Percentiles rank a stretch among this genome's conserved stretches.
These are phyloP conservation scores for Graphium colonna DNA, from an alignment of 2,888 invertebrate species.

Conservation along the genomic window DNA sequence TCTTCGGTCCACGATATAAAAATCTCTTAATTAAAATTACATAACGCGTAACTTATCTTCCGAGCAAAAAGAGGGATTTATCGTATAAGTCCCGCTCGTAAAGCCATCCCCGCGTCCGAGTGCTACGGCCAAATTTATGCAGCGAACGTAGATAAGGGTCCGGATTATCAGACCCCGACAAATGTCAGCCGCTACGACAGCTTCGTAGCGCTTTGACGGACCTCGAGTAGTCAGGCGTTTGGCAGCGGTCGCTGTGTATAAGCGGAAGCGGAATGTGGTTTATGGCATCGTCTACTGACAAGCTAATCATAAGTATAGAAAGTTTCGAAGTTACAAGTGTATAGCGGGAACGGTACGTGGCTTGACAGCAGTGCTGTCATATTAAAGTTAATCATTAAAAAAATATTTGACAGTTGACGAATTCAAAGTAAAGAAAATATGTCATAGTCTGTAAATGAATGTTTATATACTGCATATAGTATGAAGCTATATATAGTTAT, in stretches of 20 bases:
- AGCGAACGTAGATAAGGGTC: constrained; percentile 39
- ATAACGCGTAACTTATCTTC: background rate
- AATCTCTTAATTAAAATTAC: background rate
- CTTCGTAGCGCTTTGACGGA: constrained; percentile 24
- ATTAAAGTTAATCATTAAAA: no score
- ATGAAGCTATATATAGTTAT: no score
- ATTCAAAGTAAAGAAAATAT: no score
- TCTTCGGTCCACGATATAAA: background rate
- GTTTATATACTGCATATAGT: no score
- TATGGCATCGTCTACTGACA: no score
- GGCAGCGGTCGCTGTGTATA: background rate
- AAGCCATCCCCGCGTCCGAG: constrained; percentile 10
- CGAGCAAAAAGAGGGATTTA: constrained; percentile 2
- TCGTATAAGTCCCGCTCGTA: constrained; percentile 1
- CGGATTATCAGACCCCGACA: constrained; percentile 42
- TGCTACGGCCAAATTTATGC: constrained; percentile 39
- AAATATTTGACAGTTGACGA: no score
- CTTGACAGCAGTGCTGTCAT: no score
- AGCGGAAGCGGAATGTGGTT: background rate
- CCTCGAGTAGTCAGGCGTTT: constrained; percentile 11
- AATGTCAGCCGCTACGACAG: constrained; percentile 32
- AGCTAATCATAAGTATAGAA: no score
- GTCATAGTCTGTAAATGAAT: no score
- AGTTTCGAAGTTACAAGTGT: no score
- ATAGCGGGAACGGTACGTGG: no score